phyloP scores from a whole-genome alignment of 2,888 invertebrate species.

The Minunthozetes semirufus region DNA sequence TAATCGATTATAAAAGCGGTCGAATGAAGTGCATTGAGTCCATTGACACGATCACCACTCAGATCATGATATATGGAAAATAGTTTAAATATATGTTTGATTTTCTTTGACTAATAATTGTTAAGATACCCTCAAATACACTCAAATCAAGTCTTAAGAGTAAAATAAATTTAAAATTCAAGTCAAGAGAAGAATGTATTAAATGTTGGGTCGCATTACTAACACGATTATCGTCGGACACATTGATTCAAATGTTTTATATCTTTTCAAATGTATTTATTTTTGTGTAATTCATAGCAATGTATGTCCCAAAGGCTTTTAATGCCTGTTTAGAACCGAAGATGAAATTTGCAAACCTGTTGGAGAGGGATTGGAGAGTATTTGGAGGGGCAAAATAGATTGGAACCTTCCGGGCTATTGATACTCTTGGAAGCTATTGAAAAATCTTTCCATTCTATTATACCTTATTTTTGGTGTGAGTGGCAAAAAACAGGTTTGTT shows the following conservation, averaged over 20 bases:
- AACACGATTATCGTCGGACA: background rate
- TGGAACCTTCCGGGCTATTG: conserved; percentile 25
- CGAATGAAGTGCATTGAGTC: conserved; percentile 7
- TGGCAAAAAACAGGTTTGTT: background rate
- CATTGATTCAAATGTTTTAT: background rate
- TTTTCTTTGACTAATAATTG: conserved; percentile 4
- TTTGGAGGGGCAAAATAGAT: background rate
- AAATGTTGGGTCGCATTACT: conserved; percentile 1
- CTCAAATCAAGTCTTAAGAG: background rate
- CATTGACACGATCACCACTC: background rate
- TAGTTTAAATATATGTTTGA: background rate
- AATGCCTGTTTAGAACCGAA: background rate
- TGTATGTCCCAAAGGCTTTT: conserved; percentile 1
- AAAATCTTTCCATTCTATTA: conserved; percentile 4
- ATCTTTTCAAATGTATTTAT: background rate
- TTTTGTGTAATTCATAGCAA: background rate
- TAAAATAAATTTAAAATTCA: background rate
- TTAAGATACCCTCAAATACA: conserved; percentile 9
- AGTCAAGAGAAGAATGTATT: background rate
- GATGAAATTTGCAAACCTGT: conserved; percentile 23
- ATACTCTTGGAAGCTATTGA: conserved; percentile 23
- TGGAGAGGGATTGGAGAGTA: background rate
- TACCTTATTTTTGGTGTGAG: conserved; percentile 15
- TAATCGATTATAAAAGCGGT: conserved; percentile 25
- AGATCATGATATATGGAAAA: conserved; percentile 10